A percentile compares a stretch with the other conserved stretches of the same genome.
These are phyloP conservation scores for Sebastes oblongus DNA, from an alignment of 2,797 vertebrate genomes.

Conservation along the genomic window DNA sequence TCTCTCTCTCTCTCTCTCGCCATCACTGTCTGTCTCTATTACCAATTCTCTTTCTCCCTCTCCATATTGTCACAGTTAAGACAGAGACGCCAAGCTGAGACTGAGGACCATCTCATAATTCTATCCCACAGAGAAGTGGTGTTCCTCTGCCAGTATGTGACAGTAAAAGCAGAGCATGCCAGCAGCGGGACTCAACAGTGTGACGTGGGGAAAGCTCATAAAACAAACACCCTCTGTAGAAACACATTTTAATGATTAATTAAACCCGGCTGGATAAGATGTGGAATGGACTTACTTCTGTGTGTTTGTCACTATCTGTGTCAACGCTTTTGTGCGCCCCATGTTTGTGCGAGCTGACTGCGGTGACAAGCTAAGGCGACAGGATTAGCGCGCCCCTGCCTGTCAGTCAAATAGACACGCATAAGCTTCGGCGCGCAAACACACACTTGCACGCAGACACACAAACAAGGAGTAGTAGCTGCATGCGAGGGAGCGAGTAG, in stretches of 20 bases:
- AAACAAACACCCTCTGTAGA: constrained; percentile 13
- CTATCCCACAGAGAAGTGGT: constrained; percentile 30
- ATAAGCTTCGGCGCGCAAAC: neutral
- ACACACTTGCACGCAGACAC: neutral
- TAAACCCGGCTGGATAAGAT: constrained; percentile 18
- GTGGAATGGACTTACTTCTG: constrained; percentile 26
- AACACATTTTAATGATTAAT: constrained; percentile 51
- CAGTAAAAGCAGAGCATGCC: constrained; percentile 24
- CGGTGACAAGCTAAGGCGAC: constrained; percentile 18
- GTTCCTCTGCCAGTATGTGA: constrained; percentile 27
- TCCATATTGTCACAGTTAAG: constrained; percentile 56
- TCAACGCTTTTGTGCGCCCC: neutral
- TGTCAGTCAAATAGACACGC: constrained; percentile 35
- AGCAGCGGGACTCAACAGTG: constrained; percentile 6
- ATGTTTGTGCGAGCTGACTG: constrained; percentile 31
- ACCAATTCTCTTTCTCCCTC: constrained; percentile 39
- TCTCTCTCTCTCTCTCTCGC: constrained; percentile 23
- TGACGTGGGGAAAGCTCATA: neutral
- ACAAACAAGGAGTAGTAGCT: neutral
- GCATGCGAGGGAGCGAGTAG: constrained; percentile 17
- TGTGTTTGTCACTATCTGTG: constrained; percentile 28
- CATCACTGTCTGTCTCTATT: constrained; percentile 59
- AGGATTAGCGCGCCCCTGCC: constrained; percentile 41
- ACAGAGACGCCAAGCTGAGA: constrained; percentile 47
- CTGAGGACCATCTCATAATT: constrained; percentile 48